Percentiles rank a stretch among this genome's conserved stretches.
These are phyloP conservation scores for Centruroides sculpturatus DNA, from an alignment of 1,140 invertebrate genomes.

Conservation along the genomic window DNA sequence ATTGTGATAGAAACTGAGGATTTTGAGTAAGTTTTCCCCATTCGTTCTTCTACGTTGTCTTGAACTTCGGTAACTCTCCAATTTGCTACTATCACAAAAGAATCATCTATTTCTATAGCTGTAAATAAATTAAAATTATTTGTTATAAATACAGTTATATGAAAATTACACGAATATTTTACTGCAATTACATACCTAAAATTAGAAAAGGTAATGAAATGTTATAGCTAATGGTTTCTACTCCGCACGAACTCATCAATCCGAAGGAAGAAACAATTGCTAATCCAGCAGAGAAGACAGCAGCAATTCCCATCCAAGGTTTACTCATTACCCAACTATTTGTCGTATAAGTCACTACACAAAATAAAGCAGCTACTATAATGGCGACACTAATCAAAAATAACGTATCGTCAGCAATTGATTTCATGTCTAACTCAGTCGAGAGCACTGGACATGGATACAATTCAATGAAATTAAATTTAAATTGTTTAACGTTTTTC, in stretches of 20 bases:
- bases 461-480: no score
- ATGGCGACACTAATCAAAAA: conserved; percentile 77
- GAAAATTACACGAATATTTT: no score
- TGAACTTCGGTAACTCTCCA: conserved; percentile 71
- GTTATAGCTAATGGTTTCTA: conserved; percentile 89
- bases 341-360: conserved; percentile 54
- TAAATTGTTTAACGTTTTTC: no score
- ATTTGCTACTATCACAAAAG: conserved; percentile 87
- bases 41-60: conserved; percentile 61
- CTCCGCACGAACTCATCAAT: conserved; percentile 68
- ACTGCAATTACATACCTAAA: conserved; percentile 49
- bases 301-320: conserved; percentile 69
- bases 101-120: conserved; percentile 94
- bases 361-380: conserved; percentile 48
- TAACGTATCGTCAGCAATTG: conserved; percentile 65
- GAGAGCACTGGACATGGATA: no score
- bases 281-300: conserved; percentile 37
- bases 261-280: conserved; percentile 80
- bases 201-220: conserved; percentile 84
- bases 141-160: no score
- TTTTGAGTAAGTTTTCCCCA: conserved; percentile 74
- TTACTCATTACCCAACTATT: conserved; percentile 71
- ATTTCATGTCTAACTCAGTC: no score
- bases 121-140: conserved; percentile 5
- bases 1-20: conserved; percentile 97